Conservation (phyloP, 2,888 invertebrate genomes). For the Onchidella celtica region DNA sequence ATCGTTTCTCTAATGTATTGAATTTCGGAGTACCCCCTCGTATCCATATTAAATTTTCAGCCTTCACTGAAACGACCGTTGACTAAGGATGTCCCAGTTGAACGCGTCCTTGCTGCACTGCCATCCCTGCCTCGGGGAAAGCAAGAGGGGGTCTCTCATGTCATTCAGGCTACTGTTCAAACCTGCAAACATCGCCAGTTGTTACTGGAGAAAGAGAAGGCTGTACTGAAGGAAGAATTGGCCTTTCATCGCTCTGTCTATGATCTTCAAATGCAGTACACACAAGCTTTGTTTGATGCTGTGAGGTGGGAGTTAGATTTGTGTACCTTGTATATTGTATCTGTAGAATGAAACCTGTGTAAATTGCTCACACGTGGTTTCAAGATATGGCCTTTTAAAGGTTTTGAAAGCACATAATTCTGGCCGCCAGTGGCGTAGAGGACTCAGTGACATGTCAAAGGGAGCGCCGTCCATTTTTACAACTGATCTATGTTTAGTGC, state of each 20-base stretch:
- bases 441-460: too few species aligned
- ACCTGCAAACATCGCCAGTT: slow-evolving; percentile 66
- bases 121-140: slow-evolving; percentile 66
- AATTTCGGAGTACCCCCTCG: too few species aligned
- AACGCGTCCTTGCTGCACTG: slow-evolving; percentile 64
- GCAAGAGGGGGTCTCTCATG: slow-evolving; percentile 58
- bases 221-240: slow-evolving; percentile 66
- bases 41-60: too few species aligned
- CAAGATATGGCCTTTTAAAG: too few species aligned
- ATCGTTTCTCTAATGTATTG: too few species aligned
- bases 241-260: slow-evolving; percentile 73
- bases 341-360: too few species aligned
- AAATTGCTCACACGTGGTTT: too few species aligned
- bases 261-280: slow-evolving; percentile 69
- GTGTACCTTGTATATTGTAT: too few species aligned
- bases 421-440: too few species aligned
- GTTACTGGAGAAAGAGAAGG: slow-evolving; percentile 67
- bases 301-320: slow-evolving; percentile 60
- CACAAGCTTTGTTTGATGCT: slow-evolving; percentile 67
- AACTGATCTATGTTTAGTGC: not conserved
- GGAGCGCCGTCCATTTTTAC: too few species aligned
- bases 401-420: too few species aligned
- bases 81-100: slow-evolving; percentile 67
- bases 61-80: slow-evolving; percentile 68
- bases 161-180: slow-evolving; percentile 66